These are phyloP conservation scores for Carollia perspicillata DNA, from an alignment of 2,113 vertebrate species.

Conservation along the genomic window DNA sequence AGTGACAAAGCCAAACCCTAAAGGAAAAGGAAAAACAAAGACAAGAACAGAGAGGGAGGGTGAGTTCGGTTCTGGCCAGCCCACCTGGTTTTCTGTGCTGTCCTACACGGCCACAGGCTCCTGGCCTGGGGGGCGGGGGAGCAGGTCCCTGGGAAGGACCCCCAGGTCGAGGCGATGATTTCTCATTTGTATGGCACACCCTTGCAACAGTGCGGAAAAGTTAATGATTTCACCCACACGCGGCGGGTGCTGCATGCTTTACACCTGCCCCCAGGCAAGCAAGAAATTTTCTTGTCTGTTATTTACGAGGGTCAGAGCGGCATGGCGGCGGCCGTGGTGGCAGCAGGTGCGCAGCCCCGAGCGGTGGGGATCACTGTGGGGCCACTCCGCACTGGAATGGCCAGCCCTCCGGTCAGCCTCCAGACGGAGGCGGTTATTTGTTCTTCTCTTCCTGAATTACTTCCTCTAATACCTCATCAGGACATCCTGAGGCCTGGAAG, in stretches of 20 bases:
- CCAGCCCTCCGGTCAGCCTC: constrained; percentile 69
- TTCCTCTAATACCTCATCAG: constrained; percentile 91
- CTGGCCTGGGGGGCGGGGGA: not conserved
- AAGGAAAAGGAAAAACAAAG: constrained; percentile 41
- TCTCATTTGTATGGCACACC: constrained; percentile 45
- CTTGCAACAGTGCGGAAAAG: not conserved
- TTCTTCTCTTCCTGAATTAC: constrained; percentile 87
- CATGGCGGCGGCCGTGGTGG: not conserved
- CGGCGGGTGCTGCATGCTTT: not conserved
- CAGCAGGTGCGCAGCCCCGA: not conserved
- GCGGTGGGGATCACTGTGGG: constrained; percentile 28
- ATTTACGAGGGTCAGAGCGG: constrained; percentile 61
- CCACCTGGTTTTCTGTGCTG: not conserved
- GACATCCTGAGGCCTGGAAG: constrained; percentile 87
- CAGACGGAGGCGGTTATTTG: constrained; percentile 83
- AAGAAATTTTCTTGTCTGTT: constrained; percentile 20
- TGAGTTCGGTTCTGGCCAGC: not conserved
- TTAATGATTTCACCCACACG: not conserved
- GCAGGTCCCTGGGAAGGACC: not conserved
- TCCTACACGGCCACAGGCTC: not conserved
- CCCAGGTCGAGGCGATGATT: constrained; percentile 2
- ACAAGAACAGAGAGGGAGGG: constrained; percentile 40
- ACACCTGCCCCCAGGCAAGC: constrained; percentile 54
- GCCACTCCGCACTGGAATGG: constrained; percentile 53
- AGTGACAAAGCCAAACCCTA: constrained; percentile 99